Evolutionary conservation across 2,113 vertebrate species (phyloP).

Genomic region (Castor canadensis): DNA sequence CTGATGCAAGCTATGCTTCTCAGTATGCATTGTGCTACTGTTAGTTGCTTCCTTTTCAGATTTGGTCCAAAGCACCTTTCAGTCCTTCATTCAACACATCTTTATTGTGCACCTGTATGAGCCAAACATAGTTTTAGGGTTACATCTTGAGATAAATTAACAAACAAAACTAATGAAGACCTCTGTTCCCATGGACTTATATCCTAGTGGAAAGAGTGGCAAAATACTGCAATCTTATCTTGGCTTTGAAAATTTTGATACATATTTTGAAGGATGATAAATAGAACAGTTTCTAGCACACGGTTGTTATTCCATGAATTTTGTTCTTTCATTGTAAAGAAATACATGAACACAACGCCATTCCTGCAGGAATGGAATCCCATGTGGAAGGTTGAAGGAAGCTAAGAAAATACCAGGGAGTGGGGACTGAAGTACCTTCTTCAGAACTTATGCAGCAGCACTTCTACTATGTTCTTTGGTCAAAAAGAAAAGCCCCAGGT

Average conservation of each 20-base stretch:
- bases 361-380: too few species aligned
- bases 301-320: not conserved
- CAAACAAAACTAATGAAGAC: not conserved
- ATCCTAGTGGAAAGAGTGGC: not conserved
- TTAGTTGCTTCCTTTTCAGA: not conserved
- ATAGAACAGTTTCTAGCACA: not conserved
- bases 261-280: not conserved
- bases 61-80: not conserved
- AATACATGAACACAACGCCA: not conserved
- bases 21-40: not conserved
- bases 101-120: not conserved
- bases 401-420: not conserved
- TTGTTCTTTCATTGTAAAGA: not conserved
- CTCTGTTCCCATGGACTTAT: not conserved
- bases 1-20: not conserved
- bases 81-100: not conserved
- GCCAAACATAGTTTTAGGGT: not conserved
- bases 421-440: too few species aligned
- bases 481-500: not conserved
- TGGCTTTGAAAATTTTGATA: not conserved
- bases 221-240: not conserved
- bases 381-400: not conserved
- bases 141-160: not conserved
- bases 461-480: not conserved
- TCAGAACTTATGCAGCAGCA: not conserved